Base-by-base conservation (phyloP, 92 coral and sea anemone genomes). In the Actinostola sp. region DNA sequence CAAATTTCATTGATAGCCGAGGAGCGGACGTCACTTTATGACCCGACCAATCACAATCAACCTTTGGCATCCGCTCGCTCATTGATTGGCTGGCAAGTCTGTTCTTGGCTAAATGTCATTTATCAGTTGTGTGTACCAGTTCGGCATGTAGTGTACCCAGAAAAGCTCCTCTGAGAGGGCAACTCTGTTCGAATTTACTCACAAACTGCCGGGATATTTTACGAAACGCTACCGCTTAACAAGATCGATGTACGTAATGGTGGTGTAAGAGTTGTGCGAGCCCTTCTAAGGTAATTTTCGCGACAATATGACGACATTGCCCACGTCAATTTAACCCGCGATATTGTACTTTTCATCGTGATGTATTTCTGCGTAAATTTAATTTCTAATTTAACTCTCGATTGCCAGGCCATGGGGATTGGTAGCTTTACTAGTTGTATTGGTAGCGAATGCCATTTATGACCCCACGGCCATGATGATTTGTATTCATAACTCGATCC, bases 91-190 rank as follows among this genome's bases (percentile, higher is more conserved):
- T 80, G 63, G 35, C 20, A 42, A 66, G 61, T 75, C 68, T 91
- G 90, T 91, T 87, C 92, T 87, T 78, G 58, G 86, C 83, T 80
- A 76, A 71, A 83, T 91, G 97, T 83, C 92, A 91, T 91, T 87
- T 91, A 84, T 86, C 89, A 80, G 84, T 75, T 85, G 80, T 77
- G 73, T 46, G 84, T 67, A 89, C 92, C 82, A 81, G 81, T 91
- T 91, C 92, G 97, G 97, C 89, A 91, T 91, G 85, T 79, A 84
- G 77, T 75, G 82, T 55, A 74, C 79, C 85, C 82, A 79, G 89
- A 87, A 83, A 84, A 78, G 66, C 90, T 86, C 60, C 60, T 45
- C 38, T 36, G 61, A 65, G 84, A 67, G 86, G 53, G 60, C 19
- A 73, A 61, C 77, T 79, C 63, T 61, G 48, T 30, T 63, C 56